A percentile compares a stretch with the other conserved stretches of the same genome.
These are phyloP conservation scores for Zaprionus vittiger DNA, from an alignment of 1,140 invertebrate genomes.

Conservation along the genomic window DNA sequence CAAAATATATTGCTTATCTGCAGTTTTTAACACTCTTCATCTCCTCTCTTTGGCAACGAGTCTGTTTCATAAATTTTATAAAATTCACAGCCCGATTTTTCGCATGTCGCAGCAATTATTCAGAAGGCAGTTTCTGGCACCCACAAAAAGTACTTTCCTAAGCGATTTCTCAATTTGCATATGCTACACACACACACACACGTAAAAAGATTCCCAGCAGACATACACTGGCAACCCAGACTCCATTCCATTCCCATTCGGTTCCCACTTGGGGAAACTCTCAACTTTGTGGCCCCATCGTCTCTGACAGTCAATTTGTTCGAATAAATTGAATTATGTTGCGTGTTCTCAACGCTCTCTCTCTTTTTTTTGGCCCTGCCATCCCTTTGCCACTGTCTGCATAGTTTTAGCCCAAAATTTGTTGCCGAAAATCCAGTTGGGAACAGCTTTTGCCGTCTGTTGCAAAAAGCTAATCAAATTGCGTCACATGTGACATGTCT, in stretches of 20 bases:
- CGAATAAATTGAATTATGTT: slow-evolving; percentile 79
- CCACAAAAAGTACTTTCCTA: slow-evolving; percentile 55
- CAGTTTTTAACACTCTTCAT: neutral
- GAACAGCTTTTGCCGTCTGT: slow-evolving; percentile 22
- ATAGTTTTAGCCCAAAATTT: slow-evolving; percentile 44
- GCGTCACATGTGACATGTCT: slow-evolving; percentile 54
- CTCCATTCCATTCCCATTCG: slow-evolving; percentile 22
- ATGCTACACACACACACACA: slow-evolving; percentile 51
- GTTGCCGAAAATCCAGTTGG: slow-evolving; percentile 41
- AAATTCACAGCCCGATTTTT: slow-evolving; percentile 34
- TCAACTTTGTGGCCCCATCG: slow-evolving; percentile 43
- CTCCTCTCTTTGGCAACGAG: neutral
- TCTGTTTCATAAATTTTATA: slow-evolving; percentile 24
- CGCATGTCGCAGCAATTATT: slow-evolving; percentile 61
- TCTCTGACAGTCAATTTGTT: slow-evolving; percentile 75
- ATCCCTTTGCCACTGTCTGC: neutral
- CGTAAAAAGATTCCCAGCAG: neutral
- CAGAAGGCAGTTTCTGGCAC: slow-evolving; percentile 56
- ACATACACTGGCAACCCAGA: neutral
- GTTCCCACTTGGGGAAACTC: slow-evolving; percentile 39
- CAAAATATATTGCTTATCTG: slow-evolving; percentile 2
- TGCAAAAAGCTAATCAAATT: slow-evolving; percentile 59
- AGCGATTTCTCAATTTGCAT: slow-evolving; percentile 80
- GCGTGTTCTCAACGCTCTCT: slow-evolving; percentile 31
- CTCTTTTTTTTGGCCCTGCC: neutral